Evolutionary conservation across 2,797 vertebrate genomes (phyloP), one percentile per base, ranked within the genome.

Genomic region (Danio kyathit): DNA sequence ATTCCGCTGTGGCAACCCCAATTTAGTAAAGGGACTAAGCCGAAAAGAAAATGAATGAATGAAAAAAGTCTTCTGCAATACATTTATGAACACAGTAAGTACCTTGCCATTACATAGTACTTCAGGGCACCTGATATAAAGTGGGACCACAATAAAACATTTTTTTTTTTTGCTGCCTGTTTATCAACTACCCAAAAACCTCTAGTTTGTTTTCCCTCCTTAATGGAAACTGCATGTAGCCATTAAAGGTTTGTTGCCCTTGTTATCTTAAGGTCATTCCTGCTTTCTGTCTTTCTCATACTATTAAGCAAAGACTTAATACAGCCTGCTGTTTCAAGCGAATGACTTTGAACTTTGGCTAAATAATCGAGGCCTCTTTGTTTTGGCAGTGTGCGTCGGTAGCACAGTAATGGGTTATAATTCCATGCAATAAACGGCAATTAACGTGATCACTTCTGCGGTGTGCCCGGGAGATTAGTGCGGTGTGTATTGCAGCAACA

Each of bases 401-500:
- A 71, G 51, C 67, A 57, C 41, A 70, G 81, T 74, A 79, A 88
- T 87, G 85, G 85, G 86, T 90, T 88, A 85, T 88, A 83, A 83
- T 87, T 83, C 52, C 71, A 81, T 54, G 79, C 79, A 86, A 83
- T 87, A 87, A 89, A 83, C 19, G 2, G 44, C 84, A 89, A 90
- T 90, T 88, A 91, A 88, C 77, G 76, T 87, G 78, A 91, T 89
- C 81, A 84, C 83, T 89, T 79, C 81, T 82, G 86, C 67, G 86
- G 88, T 90, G 89, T 83, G 82, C 89, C 88, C 48, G 87, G 87
- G 80, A 89, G 79, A 92, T 90, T 87, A 89, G 89, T 88, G 84
- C 73, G 83, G 83, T 85, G 84, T 80, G 84, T 86, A 82, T 40
- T 38, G 84, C 85, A 87, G 79, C 87, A 81, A 85, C 77, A 76